Percentiles rank a stretch among this genome's conserved stretches.
These are phyloP conservation scores for Rhineura floridana DNA, from an alignment of 2,113 vertebrate species.

Conservation along the genomic window DNA sequence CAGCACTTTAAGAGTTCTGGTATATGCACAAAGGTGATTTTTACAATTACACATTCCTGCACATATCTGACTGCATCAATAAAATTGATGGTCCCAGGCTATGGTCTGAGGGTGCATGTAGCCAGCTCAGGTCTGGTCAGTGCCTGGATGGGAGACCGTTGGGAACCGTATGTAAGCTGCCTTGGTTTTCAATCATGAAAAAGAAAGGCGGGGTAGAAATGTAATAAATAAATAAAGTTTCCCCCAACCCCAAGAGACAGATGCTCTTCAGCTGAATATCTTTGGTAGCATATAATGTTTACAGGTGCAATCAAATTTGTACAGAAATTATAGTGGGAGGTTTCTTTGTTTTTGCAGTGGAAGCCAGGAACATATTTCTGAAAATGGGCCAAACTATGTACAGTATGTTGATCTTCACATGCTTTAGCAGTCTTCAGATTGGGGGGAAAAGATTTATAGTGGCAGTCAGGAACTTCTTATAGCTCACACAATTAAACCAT, in stretches of 20 bases:
- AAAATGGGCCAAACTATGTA: neutral
- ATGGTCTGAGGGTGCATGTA: neutral
- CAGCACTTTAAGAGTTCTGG: neutral
- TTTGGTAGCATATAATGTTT: neutral
- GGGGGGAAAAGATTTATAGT: neutral
- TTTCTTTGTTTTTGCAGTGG: neutral
- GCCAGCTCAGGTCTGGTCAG: neutral
- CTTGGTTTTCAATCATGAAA: too few species aligned
- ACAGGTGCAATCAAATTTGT: neutral
- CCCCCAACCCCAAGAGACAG: neutral
- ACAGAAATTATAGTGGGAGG: neutral
- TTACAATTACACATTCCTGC: too few species aligned
- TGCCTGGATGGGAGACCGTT: too few species aligned
- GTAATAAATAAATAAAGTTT: too few species aligned
- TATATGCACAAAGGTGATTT: neutral
- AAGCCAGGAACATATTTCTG: neutral
- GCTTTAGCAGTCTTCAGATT: neutral
- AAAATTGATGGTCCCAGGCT: too few species aligned
- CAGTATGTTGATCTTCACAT: neutral
- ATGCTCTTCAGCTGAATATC: neutral
- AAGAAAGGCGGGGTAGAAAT: too few species aligned
- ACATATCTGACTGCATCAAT: neutral
- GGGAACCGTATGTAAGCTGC: too few species aligned
- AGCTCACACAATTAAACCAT: neutral
- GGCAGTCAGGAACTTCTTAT: neutral